Conservation (phyloP, 2,888 invertebrate species). For the Caenorhabditis sp. region DNA sequence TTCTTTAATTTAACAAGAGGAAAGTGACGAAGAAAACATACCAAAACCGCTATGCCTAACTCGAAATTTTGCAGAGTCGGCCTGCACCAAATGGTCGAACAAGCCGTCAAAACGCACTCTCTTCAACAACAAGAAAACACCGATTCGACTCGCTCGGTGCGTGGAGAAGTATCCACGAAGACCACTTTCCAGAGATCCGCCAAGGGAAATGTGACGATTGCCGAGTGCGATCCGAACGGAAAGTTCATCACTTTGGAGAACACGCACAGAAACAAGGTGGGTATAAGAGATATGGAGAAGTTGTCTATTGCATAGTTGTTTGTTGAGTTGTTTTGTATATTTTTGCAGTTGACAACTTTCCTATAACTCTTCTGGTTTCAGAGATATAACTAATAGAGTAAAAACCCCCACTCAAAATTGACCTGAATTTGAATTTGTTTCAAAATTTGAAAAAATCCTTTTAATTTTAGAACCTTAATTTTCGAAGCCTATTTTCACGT, state of each 20-base stretch:
- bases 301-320: too few relatives aligned
- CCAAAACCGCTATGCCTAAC: background rate
- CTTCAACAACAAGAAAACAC: constrained; percentile 83
- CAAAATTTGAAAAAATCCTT: too few relatives aligned
- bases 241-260: constrained; percentile 85
- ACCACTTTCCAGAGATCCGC: constrained; percentile 86
- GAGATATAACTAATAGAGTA: too few relatives aligned
- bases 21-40: too few relatives aligned
- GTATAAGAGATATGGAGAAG: background rate
- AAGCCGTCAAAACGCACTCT: constrained; percentile 83
- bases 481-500: too few relatives aligned
- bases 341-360: too few relatives aligned
- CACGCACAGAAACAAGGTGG: constrained; percentile 83
- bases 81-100: constrained; percentile 81
- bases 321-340: too few relatives aligned
- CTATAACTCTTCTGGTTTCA: too few relatives aligned
- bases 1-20: background rate
- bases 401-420: too few relatives aligned
- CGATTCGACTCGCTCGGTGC: constrained; percentile 82
- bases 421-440: too few relatives aligned
- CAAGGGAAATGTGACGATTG: constrained; percentile 84
- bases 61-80: constrained; percentile 59
- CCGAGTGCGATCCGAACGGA: constrained; percentile 85
- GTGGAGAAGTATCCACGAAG: constrained; percentile 84
- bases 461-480: too few relatives aligned